Evolutionary conservation across 2,888 invertebrate species (phyloP).

Genomic region (Proisotoma minuta): DNA sequence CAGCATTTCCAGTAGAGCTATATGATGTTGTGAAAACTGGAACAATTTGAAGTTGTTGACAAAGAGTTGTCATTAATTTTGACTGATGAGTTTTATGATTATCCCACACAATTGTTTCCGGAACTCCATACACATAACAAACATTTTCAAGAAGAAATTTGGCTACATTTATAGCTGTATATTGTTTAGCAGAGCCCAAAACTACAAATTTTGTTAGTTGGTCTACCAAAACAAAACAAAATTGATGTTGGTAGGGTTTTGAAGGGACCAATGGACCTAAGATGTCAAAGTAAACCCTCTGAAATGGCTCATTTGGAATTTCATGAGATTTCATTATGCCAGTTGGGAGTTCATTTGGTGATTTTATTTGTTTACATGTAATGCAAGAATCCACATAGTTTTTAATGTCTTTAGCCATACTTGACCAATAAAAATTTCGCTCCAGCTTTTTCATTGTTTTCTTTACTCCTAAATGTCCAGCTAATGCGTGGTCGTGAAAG

Average conservation of each 20-base stretch:
- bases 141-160: neutral
- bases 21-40: neutral
- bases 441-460: neutral
- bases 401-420: neutral
- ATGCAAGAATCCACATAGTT: neutral
- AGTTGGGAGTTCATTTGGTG: neutral
- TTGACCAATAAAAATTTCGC: neutral
- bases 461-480: neutral
- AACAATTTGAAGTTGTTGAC: neutral
- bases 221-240: neutral
- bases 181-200: neutral
- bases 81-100: neutral
- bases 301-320: neutral
- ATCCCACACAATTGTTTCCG: neutral
- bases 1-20: neutral
- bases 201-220: neutral
- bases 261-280: neutral
- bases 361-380: neutral
- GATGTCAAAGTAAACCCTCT: neutral
- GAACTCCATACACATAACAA: neutral
- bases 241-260: neutral
- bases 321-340: neutral
- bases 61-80: neutral
- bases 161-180: neutral
- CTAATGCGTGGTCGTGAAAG: neutral